phyloP scores from a whole-genome alignment of 2,797 vertebrate species.

The Sandelia bainsii region DNA sequence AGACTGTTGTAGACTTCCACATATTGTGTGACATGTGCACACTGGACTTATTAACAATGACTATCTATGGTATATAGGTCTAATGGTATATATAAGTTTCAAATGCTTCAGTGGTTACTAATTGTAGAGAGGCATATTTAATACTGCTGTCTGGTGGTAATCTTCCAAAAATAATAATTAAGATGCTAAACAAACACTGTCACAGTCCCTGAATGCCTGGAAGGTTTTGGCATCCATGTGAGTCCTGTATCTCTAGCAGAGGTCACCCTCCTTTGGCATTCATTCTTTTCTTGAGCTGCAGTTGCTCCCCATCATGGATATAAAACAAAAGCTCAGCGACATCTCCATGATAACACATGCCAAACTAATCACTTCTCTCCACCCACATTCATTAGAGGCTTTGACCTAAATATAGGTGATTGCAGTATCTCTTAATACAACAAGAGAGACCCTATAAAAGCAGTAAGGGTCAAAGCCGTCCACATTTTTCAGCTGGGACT shows the following conservation, averaged over 20 bases:
- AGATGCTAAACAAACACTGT: conserved; percentile 28
- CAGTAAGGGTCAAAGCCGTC: conserved; percentile 31
- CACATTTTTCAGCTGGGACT: conserved; percentile 34
- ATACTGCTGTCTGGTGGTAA: conserved; percentile 2
- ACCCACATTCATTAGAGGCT: conserved; percentile 57
- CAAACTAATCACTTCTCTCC: conserved; percentile 58
- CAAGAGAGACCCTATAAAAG: conserved; percentile 66
- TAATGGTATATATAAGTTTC: too few relatives aligned
- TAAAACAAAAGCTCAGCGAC: conserved; percentile 70
- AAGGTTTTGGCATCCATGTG: conserved; percentile 29
- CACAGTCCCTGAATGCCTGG: not conserved
- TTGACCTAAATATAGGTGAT: conserved; percentile 75
- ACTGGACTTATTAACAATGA: too few relatives aligned
- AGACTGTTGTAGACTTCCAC: too few relatives aligned
- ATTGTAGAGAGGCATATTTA: too few relatives aligned
- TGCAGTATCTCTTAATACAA: conserved; percentile 36
- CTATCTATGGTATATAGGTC: too few relatives aligned
- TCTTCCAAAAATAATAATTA: conserved; percentile 9
- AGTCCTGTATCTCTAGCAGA: conserved; percentile 34
- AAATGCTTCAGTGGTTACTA: too few relatives aligned
- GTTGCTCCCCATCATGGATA: conserved; percentile 49
- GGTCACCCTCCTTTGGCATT: conserved; percentile 68
- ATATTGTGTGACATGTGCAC: too few relatives aligned
- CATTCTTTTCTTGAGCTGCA: conserved; percentile 64
- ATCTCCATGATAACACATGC: conserved; percentile 62